Evolutionary conservation across 2,888 invertebrate genomes (phyloP).

Genomic region (Isoperla grammatica): DNA sequence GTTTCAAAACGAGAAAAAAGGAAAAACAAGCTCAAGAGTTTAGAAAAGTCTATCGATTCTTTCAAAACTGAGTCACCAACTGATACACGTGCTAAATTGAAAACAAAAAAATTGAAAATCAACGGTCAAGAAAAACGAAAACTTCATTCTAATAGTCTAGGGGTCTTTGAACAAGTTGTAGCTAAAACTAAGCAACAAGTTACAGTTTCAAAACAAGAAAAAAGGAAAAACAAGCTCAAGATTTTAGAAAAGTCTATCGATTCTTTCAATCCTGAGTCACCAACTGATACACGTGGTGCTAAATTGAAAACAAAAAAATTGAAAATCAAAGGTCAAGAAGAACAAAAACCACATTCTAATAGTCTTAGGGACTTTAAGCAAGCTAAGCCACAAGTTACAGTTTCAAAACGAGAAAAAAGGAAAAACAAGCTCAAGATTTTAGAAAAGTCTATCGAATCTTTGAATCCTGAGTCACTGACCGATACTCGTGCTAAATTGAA

Average conservation of each 20-base stretch:
- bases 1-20: background rate
- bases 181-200: background rate
- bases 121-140: too few species aligned
- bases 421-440: background rate
- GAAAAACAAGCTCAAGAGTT: background rate
- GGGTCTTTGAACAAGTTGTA: too few species aligned
- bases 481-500: too few species aligned
- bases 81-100: too few species aligned
- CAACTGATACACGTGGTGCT: too few species aligned
- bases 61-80: conserved; percentile 21
- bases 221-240: background rate
- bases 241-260: conserved; percentile 1
- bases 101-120: conserved; percentile 12
- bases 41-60: background rate
- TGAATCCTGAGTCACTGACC: conserved; percentile 23
- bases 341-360: too few species aligned
- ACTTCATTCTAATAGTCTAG: too few species aligned
- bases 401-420: background rate
- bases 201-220: background rate
- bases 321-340: too few species aligned
- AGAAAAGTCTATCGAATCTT: background rate
- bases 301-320: conserved; percentile 19
- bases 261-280: conserved; percentile 19
- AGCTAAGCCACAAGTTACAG: background rate
- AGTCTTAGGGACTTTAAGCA: too few species aligned